phyloP scores from a whole-genome alignment of 2,797 vertebrate species.

The Pygocentrus nattereri region DNA sequence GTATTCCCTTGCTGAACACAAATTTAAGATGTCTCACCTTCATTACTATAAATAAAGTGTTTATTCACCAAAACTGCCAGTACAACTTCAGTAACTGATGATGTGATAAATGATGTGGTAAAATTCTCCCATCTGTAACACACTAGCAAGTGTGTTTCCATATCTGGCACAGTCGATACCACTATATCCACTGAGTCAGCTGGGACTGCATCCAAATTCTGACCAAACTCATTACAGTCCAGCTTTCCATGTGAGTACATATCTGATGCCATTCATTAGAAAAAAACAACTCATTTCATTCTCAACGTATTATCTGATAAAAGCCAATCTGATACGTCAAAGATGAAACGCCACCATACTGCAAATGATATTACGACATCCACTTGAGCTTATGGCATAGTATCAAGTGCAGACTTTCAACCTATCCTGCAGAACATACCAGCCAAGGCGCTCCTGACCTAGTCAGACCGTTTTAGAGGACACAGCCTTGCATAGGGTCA shows the following conservation, averaged over 20 bases:
- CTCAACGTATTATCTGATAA: background rate
- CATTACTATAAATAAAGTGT: background rate
- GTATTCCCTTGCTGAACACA: background rate
- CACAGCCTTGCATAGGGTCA: constrained; percentile 63
- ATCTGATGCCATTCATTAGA: constrained; percentile 24
- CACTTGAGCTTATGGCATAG: background rate
- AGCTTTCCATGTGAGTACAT: constrained; percentile 39
- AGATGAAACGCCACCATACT: background rate
- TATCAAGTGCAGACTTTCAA: background rate
- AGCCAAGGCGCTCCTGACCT: constrained; percentile 28
- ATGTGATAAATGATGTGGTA: constrained; percentile 25
- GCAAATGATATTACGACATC: background rate
- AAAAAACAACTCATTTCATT: constrained; percentile 8
- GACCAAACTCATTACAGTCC: constrained; percentile 57
- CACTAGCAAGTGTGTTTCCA: constrained; percentile 42
- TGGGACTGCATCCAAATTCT: constrained; percentile 58
- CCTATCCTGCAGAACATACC: constrained; percentile 11
- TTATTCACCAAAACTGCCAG: constrained; percentile 15
- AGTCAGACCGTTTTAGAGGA: constrained; percentile 70
- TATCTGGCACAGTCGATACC: constrained; percentile 48
- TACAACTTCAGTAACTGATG: background rate
- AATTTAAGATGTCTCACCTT: background rate
- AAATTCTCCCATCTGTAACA: constrained; percentile 36
- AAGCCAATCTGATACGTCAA: background rate
- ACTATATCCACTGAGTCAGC: constrained; percentile 53